Evolutionary conservation across 2,888 invertebrate genomes (phyloP).

Genomic region (Agelastica alni): DNA sequence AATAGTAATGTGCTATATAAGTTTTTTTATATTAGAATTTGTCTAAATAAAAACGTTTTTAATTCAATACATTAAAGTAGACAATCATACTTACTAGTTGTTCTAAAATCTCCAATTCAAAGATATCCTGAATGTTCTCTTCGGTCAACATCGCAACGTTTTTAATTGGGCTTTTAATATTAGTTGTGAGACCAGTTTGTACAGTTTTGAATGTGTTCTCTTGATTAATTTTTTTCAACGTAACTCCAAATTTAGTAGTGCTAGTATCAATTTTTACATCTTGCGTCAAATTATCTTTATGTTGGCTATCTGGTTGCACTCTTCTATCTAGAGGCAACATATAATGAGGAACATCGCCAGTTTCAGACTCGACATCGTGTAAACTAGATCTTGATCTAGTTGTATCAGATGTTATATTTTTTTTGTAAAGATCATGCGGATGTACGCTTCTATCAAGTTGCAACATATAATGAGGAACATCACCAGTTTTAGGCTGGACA

Average conservation of each 20-base stretch:
- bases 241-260: conserved; percentile 69
- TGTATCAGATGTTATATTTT: background rate
- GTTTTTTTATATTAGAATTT: background rate
- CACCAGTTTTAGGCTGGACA: background rate
- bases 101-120: conserved; percentile 71
- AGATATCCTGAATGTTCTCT: conserved; percentile 73
- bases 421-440: background rate
- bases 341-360: conserved; percentile 42
- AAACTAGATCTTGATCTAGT: background rate
- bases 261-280: conserved; percentile 45
- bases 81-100: conserved; percentile 72
- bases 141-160: conserved; percentile 41
- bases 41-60: too few relatives aligned
- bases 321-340: conserved; percentile 45
- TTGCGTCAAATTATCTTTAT: conserved; percentile 33
- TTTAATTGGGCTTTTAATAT: conserved; percentile 53
- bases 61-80: too few relatives aligned
- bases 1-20: background rate
- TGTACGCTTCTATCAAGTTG: conserved; percentile 36
- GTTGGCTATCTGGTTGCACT: conserved; percentile 38
- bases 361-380: background rate
- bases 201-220: conserved; percentile 59
- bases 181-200: conserved; percentile 51
- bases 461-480: conserved; percentile 47
- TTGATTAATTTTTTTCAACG: conserved; percentile 64